phyloP scores from a whole-genome alignment of 2,113 vertebrate species.

The Papio anubis region DNA sequence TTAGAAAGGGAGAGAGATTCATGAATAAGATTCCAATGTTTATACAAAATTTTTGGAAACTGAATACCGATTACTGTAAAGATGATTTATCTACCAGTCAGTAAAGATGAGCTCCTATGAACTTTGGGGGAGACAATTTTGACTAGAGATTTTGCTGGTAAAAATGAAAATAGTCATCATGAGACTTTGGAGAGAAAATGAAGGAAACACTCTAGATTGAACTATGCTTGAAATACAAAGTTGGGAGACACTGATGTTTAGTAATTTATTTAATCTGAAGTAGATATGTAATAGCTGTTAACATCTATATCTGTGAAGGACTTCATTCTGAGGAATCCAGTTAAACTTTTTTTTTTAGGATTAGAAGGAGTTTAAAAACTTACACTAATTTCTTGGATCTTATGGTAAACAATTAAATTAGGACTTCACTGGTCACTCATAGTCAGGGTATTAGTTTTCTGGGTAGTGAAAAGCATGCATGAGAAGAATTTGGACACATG shows the following conservation, averaged over 20 bases:
- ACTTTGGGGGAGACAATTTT: background rate
- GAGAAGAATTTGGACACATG: background rate
- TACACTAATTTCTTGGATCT: background rate
- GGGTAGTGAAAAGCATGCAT: background rate
- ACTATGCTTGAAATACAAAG: background rate
- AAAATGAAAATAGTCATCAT: conserved; percentile 10
- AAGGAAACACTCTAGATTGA: conserved; percentile 15
- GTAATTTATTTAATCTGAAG: background rate
- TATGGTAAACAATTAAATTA: background rate
- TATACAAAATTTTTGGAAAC: background rate
- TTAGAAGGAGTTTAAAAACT: conserved; percentile 29
- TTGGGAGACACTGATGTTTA: background rate
- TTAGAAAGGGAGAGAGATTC: background rate
- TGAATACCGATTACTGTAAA: background rate
- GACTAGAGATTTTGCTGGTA: conserved; percentile 39
- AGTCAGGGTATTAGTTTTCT: background rate
- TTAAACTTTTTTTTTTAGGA: background rate
- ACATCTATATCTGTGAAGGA: background rate
- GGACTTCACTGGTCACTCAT: background rate
- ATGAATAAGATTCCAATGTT: conserved; percentile 28
- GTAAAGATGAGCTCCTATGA: background rate
- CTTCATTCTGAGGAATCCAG: background rate
- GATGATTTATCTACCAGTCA: background rate
- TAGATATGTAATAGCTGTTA: background rate
- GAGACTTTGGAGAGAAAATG: conserved; percentile 16